Percentiles rank a stretch among this genome's conserved stretches.
Conservation (phyloP, 2,888 invertebrate genomes). For the Agapostemon virescens region DNA sequence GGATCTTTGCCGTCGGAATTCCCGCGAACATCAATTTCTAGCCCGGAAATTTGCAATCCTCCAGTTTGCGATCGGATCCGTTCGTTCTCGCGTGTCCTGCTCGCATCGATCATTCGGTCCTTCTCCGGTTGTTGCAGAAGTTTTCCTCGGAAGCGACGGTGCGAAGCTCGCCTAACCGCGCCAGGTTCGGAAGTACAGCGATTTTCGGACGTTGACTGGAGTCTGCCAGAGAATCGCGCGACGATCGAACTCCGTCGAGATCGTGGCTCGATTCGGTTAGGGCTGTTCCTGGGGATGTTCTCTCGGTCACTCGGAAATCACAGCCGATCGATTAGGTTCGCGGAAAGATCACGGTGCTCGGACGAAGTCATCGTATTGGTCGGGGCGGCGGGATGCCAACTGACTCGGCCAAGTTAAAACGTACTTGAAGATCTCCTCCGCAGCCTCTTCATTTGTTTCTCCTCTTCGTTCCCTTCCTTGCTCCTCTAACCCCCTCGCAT, state of each 20-base stretch:
- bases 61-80: neutral
- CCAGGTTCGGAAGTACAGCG: neutral
- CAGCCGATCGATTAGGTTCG: conserved; percentile 43
- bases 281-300: neutral
- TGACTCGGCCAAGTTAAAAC: conserved; percentile 78
- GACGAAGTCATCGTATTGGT: conserved; percentile 64
- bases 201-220: neutral
- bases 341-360: conserved; percentile 43
- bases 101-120: neutral
- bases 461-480: conserved; percentile 48
- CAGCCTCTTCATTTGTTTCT: conserved; percentile 57
- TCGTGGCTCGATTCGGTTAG: neutral
- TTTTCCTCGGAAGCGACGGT: neutral
- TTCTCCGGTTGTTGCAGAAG: neutral
- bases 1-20: neutral
- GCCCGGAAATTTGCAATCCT: neutral
- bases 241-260: conserved; percentile 28
- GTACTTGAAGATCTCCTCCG: conserved; percentile 72
- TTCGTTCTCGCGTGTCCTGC: neutral
- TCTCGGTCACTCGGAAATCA: conserved; percentile 29
- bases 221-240: neutral
- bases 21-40: too few species aligned
- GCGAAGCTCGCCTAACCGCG: neutral
- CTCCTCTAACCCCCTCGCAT: conserved; percentile 12
- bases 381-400: conserved; percentile 77